Conservation (phyloP, 2,797 vertebrate species). For the Brachyalestes nurse region DNA sequence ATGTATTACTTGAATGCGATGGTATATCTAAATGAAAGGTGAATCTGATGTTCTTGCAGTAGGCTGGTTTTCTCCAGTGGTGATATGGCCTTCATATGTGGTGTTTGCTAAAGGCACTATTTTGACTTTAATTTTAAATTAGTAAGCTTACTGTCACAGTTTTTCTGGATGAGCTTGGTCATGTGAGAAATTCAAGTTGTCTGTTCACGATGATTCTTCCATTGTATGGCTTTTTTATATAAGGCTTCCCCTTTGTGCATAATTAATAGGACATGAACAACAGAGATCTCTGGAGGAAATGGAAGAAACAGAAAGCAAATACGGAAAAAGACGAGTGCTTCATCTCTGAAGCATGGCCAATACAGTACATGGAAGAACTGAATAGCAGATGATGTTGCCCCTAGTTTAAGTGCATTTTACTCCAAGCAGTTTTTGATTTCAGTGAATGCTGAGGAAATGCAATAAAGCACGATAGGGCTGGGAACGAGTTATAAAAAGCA, state of each 20-base stretch:
- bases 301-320: slow-evolving; percentile 59
- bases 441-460: slow-evolving; percentile 67
- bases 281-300: slow-evolving; percentile 54
- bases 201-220: slow-evolving; percentile 19
- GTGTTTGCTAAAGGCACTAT: neutral
- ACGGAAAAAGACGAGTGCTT: slow-evolving; percentile 44
- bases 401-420: slow-evolving; percentile 69
- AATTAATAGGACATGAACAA: slow-evolving; percentile 45
- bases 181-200: slow-evolving; percentile 21
- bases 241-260: slow-evolving; percentile 50
- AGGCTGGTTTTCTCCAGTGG: neutral
- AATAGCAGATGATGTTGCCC: slow-evolving; percentile 62
- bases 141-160: neutral
- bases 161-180: slow-evolving; percentile 4
- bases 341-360: slow-evolving; percentile 56
- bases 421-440: slow-evolving; percentile 61
- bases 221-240: slow-evolving; percentile 42
- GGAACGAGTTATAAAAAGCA: slow-evolving; percentile 62
- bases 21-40: neutral
- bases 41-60: neutral
- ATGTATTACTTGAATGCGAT: neutral
- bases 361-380: slow-evolving; percentile 65
- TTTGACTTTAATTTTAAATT: slow-evolving; percentile 7
- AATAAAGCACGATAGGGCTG: slow-evolving; percentile 62
- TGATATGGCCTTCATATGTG: neutral